Percentiles rank a stretch among this genome's conserved stretches.
phyloP scores from a whole-genome alignment of 2,113 vertebrate species.

The Chionomys nivalis region DNA sequence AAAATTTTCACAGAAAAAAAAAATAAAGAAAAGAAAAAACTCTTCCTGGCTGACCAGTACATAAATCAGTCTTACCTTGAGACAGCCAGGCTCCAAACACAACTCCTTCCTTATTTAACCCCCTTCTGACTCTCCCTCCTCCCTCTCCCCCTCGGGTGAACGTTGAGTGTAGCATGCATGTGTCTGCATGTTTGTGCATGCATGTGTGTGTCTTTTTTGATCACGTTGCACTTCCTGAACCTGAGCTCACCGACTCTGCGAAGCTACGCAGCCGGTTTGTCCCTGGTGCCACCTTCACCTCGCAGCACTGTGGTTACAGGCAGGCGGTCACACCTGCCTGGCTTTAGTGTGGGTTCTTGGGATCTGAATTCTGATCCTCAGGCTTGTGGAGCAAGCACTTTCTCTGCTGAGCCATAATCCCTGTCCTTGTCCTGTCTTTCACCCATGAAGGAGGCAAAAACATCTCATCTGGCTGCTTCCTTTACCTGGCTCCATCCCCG shows the following conservation, averaged over 20 bases:
- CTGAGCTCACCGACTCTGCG: neutral
- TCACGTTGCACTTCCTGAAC: neutral
- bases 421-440: neutral
- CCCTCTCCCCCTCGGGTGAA: too few relatives aligned
- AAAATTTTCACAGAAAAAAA: neutral
- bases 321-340: neutral
- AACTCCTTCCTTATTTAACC: neutral
- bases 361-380: neutral
- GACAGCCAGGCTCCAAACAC: neutral
- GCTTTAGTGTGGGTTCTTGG: neutral
- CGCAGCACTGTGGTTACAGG: neutral
- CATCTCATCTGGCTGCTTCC: neutral
- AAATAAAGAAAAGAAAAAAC: neutral
- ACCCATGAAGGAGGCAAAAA: neutral
- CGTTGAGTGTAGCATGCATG: neutral
- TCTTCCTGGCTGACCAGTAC: neutral
- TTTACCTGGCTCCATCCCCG: neutral
- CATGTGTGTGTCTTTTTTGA: neutral
- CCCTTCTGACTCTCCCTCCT: neutral
- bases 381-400: neutral
- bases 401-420: neutral
- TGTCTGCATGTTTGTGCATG: neutral
- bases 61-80: neutral
- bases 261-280: neutral
- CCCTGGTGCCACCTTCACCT: neutral